Evolutionary conservation across 2,888 invertebrate species (phyloP).

Genomic region (Acleris laterana): DNA sequence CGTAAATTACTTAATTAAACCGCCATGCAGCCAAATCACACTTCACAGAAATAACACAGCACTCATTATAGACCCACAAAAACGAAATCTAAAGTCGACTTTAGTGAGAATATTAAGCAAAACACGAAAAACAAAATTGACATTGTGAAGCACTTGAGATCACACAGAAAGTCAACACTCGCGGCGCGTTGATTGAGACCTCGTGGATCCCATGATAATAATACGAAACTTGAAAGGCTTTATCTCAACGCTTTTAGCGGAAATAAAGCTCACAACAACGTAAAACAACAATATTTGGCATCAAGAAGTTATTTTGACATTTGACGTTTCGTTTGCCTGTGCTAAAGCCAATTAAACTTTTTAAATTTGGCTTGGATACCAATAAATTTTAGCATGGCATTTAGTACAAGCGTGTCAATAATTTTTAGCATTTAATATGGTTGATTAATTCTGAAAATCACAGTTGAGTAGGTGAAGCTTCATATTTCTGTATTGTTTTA

Average conservation of each 20-base stretch:
- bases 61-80: slow-evolving; percentile 35
- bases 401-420: background rate
- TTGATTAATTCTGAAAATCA: background rate
- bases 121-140: slow-evolving; percentile 74
- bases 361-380: slow-evolving; percentile 24
- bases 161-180: slow-evolving; percentile 37
- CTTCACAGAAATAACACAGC: slow-evolving; percentile 22
- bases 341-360: slow-evolving; percentile 35
- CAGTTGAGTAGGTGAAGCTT: too few relatives aligned
- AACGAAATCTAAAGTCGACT: slow-evolving; percentile 40
- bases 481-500: too few relatives aligned
- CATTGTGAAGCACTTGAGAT: slow-evolving; percentile 59
- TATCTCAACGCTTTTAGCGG: slow-evolving; percentile 62
- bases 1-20: slow-evolving; percentile 19
- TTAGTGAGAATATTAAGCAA: slow-evolving; percentile 54
- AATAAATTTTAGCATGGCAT: slow-evolving; percentile 5
- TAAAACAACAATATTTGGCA: slow-evolving; percentile 77
- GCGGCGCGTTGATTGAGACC: slow-evolving; percentile 42
- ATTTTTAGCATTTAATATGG: background rate
- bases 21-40: slow-evolving; percentile 21
- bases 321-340: slow-evolving; percentile 36
- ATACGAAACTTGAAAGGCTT: slow-evolving; percentile 59
- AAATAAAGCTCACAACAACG: slow-evolving; percentile 52
- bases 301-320: slow-evolving; percentile 75
- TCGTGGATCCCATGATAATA: slow-evolving; percentile 39